A percentile compares a stretch with the other conserved stretches of the same genome.
These are phyloP conservation scores for Metallyticus violacea DNA, from an alignment of 2,888 invertebrate species.

Conservation along the genomic window DNA sequence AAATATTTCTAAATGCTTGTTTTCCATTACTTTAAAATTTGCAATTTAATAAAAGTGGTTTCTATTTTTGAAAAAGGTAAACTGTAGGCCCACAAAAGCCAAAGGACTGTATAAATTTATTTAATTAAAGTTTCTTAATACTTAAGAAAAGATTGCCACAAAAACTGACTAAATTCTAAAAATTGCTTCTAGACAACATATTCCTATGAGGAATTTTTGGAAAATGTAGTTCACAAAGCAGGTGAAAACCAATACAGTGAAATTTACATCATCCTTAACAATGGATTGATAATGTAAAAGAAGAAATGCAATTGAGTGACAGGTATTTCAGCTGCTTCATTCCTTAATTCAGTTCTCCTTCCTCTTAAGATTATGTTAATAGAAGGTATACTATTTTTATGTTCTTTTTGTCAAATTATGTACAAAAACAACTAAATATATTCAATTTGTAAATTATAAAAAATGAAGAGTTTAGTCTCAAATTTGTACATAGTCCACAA, in stretches of 20 bases:
- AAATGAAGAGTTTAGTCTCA: background rate
- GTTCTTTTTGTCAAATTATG: slow-evolving; percentile 1
- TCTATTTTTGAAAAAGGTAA: background rate
- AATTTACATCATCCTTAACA: background rate
- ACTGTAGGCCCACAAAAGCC: background rate
- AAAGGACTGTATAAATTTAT: background rate
- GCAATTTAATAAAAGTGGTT: background rate
- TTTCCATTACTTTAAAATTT: background rate
- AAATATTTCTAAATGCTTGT: background rate
- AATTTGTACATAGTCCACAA: background rate
- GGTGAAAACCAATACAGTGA: background rate
- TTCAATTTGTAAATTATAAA: slow-evolving; percentile 13
- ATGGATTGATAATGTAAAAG: background rate
- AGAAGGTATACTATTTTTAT: background rate
- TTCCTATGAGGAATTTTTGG: slow-evolving; percentile 7
- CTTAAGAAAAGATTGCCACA: slow-evolving; percentile 2
- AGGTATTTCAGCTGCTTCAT: background rate
- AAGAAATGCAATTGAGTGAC: background rate
- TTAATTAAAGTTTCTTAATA: background rate
- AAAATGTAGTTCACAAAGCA: background rate
- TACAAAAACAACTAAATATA: slow-evolving; percentile 15
- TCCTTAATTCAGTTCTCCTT: background rate
- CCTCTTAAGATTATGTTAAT: slow-evolving; percentile 4
- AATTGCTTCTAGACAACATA: background rate
- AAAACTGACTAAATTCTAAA: background rate